phyloP scores from a whole-genome alignment of 2,113 vertebrate species.

The Boleophthalmus pectinirostris region DNA sequence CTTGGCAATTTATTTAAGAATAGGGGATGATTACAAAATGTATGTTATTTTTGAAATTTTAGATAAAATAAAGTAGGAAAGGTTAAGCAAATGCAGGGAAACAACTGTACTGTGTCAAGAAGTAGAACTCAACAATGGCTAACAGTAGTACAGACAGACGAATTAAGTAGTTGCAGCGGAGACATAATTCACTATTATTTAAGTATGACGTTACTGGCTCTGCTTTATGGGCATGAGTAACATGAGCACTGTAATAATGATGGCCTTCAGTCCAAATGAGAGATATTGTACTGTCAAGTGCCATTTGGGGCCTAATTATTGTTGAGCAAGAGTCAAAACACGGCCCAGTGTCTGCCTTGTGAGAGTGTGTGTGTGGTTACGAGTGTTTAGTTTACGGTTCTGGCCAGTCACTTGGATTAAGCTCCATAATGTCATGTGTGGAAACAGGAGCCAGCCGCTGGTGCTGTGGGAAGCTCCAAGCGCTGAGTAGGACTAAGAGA shows the following conservation, averaged over 20 bases:
- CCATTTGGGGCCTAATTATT: constrained; percentile 67
- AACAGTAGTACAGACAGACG: constrained; percentile 55
- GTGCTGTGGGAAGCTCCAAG: constrained; percentile 59
- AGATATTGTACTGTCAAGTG: constrained; percentile 61
- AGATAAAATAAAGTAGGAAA: neutral
- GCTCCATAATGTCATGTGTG: constrained; percentile 63
- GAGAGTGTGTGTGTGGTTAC: constrained; percentile 46
- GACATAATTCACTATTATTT: constrained; percentile 14
- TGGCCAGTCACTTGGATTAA: constrained; percentile 67
- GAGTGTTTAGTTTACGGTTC: constrained; percentile 68
- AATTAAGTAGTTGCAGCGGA: constrained; percentile 1
- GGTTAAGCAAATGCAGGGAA: neutral
- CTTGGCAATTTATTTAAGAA: neutral
- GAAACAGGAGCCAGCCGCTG: constrained; percentile 69
- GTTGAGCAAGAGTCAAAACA: constrained; percentile 65
- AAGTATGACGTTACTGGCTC: constrained; percentile 12
- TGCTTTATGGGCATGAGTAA: constrained; percentile 50
- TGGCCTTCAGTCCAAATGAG: constrained; percentile 56
- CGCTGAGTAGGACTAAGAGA: constrained; percentile 60
- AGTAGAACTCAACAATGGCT: constrained; percentile 49
- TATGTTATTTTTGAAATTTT: neutral
- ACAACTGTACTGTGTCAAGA: neutral
- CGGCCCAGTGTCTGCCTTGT: constrained; percentile 13
- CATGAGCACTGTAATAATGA: constrained; percentile 49
- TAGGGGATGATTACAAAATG: neutral